These are phyloP conservation scores for Eupithecia subfuscata DNA, from an alignment of 2,888 invertebrate species.

Conservation along the genomic window DNA sequence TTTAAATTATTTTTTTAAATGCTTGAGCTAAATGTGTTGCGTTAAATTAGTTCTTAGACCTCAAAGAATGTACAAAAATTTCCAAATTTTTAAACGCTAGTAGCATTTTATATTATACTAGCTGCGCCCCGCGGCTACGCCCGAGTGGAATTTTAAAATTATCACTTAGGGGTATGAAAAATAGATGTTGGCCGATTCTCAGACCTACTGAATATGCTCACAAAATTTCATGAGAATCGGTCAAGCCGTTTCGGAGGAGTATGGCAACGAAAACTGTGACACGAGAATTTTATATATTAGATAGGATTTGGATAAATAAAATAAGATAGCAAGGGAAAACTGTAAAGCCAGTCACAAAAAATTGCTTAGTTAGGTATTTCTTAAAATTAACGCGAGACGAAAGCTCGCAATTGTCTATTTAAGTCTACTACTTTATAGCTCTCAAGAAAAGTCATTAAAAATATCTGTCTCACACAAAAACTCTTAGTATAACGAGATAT, in stretches of 20 bases:
- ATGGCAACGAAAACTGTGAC: too few species aligned
- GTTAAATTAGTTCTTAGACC: background rate
- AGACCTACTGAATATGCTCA: too few species aligned
- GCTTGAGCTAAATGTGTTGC: background rate
- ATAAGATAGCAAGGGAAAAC: background rate
- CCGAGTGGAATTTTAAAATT: too few species aligned
- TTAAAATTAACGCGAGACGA: background rate
- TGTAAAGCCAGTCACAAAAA: background rate
- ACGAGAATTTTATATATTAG: too few species aligned
- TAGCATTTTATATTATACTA: too few species aligned
- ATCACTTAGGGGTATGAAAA: too few species aligned
- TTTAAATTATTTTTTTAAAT: background rate
- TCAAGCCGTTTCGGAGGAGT: too few species aligned
- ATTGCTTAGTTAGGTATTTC: background rate
- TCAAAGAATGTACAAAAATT: background rate
- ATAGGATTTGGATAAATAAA: too few species aligned
- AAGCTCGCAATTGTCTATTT: background rate
- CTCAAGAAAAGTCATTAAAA: slow-evolving; percentile 34
- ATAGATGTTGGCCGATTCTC: too few species aligned
- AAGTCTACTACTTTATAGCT: slow-evolving; percentile 7
- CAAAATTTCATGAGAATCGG: too few species aligned
- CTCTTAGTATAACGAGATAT: slow-evolving; percentile 55
- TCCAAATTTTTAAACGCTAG: too few species aligned
- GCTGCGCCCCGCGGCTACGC: too few species aligned
- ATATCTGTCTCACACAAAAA: slow-evolving; percentile 49